These are phyloP conservation scores for Fistularia tabacaria DNA, from an alignment of 2,797 vertebrate species.

Conservation along the genomic window DNA sequence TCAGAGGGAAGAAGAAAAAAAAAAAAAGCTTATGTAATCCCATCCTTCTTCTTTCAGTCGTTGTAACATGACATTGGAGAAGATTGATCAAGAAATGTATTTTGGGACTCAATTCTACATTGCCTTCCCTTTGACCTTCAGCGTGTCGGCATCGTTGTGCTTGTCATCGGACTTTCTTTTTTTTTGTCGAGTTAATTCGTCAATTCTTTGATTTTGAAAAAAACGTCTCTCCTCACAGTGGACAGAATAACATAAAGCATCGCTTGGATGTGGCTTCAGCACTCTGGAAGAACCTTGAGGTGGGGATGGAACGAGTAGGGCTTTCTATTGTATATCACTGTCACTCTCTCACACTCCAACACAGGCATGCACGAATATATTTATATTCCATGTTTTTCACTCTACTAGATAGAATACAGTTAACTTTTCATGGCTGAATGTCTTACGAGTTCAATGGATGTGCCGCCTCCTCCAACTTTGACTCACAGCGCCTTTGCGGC, in stretches of 20 bases:
- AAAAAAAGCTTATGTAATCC: conserved; percentile 59
- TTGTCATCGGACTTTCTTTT: conserved; percentile 3
- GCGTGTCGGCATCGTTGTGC: conserved; percentile 10
- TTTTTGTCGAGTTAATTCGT: conserved; percentile 13
- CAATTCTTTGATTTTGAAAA: not conserved
- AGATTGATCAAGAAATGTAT: conserved; percentile 71
- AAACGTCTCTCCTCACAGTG: not conserved
- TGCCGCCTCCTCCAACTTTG: conserved; percentile 12
- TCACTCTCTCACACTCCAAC: not conserved
- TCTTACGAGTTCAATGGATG: conserved; percentile 49
- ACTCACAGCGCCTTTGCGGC: not conserved
- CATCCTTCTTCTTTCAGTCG: conserved; percentile 57
- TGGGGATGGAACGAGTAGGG: not conserved
- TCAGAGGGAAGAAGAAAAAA: conserved; percentile 27
- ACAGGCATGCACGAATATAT: too few relatives aligned
- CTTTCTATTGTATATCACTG: conserved; percentile 8
- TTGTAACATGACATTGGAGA: conserved; percentile 68
- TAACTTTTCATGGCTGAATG: too few relatives aligned
- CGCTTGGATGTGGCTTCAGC: conserved; percentile 16
- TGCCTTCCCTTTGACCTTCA: conserved; percentile 59
- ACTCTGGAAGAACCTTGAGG: conserved; percentile 16
- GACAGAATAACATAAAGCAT: conserved; percentile 8
- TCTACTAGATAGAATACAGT: too few relatives aligned
- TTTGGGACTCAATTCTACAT: conserved; percentile 49
- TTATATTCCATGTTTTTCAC: too few relatives aligned